Conservation (phyloP, 2,797 vertebrate genomes). For the Tauraco hartlaubi region DNA sequence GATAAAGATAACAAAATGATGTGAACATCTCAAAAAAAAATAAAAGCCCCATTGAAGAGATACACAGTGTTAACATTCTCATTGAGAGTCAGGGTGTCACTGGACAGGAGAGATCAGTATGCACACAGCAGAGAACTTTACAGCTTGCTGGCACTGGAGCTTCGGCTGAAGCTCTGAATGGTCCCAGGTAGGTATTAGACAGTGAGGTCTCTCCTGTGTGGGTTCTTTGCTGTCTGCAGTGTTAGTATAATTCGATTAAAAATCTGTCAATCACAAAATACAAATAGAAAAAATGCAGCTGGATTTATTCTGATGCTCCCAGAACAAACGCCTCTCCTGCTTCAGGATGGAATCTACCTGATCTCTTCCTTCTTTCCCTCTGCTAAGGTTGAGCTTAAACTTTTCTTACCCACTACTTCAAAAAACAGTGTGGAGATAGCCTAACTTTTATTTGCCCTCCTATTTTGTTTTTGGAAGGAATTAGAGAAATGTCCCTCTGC, state of each 20-base stretch:
- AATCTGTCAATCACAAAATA: background rate
- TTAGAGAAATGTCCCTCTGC: background rate
- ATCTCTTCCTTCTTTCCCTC: background rate
- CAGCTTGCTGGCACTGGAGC: background rate
- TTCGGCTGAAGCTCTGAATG: background rate
- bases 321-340: background rate
- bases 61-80: background rate
- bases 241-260: background rate
- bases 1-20: background rate
- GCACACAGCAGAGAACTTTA: background rate
- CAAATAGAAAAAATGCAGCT: background rate
- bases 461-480: background rate
- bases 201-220: background rate
- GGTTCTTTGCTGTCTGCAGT: background rate
- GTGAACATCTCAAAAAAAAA: background rate
- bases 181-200: background rate
- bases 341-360: background rate
- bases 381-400: background rate
- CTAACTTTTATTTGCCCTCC: background rate
- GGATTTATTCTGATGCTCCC: background rate
- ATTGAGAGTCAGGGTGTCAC: background rate
- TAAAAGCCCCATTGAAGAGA: background rate
- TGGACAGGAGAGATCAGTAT: background rate
- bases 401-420: background rate
- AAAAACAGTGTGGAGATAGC: background rate